Base-by-base conservation (phyloP, 1,140 invertebrate species). In the Aporrectodea caliginosa region DNA sequence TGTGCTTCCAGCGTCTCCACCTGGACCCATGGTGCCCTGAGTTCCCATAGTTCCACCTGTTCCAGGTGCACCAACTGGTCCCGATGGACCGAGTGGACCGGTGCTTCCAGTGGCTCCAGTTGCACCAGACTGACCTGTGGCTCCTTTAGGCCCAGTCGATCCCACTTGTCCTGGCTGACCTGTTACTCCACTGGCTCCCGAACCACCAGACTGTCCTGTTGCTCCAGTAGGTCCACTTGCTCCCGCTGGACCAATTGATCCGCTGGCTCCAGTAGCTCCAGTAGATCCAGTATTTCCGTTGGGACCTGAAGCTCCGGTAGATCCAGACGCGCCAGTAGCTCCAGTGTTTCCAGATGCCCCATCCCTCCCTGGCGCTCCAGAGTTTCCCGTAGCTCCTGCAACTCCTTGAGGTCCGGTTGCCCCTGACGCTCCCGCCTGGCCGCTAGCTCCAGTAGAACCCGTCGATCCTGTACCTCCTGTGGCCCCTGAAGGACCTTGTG, bases 391-490 rank as follows among this genome's bases (percentile, higher is more conserved):
- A 27, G 30, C 2, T 12, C 75, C 75, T 14, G 43, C 22, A 34
- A 16, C 43, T n/a, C 75, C 75, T n/a, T 69, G 2, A 27, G 35
- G 22, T 35, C 78, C 78, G 29, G 78, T 74, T 30, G 77, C 70
- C 35, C 78, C n/a, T n/a, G n/a, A n/a, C n/a, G n/a, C n/a, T n/a
- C n/a, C n/a, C n/a, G n/a, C n/a, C n/a, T n/a, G n/a, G n/a, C n/a
- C n/a, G n/a, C n/a, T n/a, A n/a, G n/a, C n/a, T n/a, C n/a, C 78
- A 79, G 78, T 74, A 1, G 16, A 73, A 71, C 78, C 78, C 30
- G 30, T 69, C 1, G 70, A 1, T 35, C 78, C 73, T 12, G 29
- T 2, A 32, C 31, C 0, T 22, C 70, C 78, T 27, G n/a, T 73
- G 22, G 30, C 29, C 31, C 70, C 70, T 0, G 27, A 0, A 12